A percentile compares a stretch with the other conserved stretches of the same genome.
phyloP scores from a whole-genome alignment of 2,888 invertebrate species.

The Macrophya alboannulata region DNA sequence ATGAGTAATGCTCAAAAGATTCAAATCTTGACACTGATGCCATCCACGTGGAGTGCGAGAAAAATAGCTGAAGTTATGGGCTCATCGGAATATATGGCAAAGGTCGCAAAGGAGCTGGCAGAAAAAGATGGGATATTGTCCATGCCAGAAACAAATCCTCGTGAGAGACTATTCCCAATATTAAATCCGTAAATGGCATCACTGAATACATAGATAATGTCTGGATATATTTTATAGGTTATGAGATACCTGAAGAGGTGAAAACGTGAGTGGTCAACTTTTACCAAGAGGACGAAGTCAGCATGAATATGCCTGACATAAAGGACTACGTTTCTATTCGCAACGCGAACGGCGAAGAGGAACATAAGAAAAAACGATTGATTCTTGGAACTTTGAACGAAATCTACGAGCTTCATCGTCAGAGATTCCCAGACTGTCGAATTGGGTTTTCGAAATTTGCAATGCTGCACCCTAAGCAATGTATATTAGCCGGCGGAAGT shows the following conservation, averaged over 20 bases:
- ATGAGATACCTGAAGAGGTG: background rate
- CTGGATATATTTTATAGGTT: conserved; percentile 12
- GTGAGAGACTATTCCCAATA: conserved; percentile 10
- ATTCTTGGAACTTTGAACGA: conserved; percentile 35
- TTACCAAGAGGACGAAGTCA: conserved; percentile 43
- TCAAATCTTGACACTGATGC: conserved; percentile 30
- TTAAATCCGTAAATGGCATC: background rate
- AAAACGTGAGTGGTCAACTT: conserved; percentile 11
- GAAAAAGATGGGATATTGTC: conserved; percentile 46
- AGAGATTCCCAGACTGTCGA: conserved; percentile 41
- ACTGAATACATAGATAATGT: background rate
- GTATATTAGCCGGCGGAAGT: conserved; percentile 23
- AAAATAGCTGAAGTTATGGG: background rate
- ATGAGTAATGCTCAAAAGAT: conserved; percentile 43
- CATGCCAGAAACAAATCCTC: background rate
- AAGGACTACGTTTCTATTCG: conserved; percentile 38
- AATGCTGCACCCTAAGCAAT: conserved; percentile 44
- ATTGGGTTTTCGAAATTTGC: conserved; percentile 48
- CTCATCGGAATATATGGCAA: background rate
- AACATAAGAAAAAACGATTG: conserved; percentile 39
- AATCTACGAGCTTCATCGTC: conserved; percentile 18
- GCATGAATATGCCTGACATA: conserved; percentile 21
- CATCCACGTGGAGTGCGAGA: background rate
- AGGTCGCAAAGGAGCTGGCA: conserved; percentile 8
- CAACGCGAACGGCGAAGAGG: conserved; percentile 9